A percentile compares a stretch with the other conserved stretches of the same genome.
Conservation (phyloP, 2,797 vertebrate genomes). For the Clarias platycephalus region DNA sequence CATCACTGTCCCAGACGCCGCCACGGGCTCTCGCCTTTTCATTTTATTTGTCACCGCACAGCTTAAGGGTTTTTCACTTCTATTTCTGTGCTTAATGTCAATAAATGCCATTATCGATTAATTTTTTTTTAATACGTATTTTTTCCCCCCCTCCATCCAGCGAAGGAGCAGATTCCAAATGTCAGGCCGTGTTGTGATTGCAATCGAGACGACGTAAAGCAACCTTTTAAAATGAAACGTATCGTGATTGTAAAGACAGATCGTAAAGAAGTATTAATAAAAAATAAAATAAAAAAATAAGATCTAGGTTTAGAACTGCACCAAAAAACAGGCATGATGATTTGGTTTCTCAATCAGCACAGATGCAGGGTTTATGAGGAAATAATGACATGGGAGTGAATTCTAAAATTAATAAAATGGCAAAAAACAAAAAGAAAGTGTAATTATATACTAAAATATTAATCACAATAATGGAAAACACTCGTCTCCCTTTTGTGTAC, state of each 20-base stretch:
- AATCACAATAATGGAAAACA: not conserved
- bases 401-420: not conserved
- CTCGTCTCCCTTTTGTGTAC: not conserved
- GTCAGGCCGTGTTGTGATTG: conserved; percentile 56
- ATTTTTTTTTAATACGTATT: conserved; percentile 51
- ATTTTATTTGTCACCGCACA: conserved; percentile 43
- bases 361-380: too few species aligned
- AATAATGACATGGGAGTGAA: not conserved
- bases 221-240: conserved; percentile 57
- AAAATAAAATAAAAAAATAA: not conserved
- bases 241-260: conserved; percentile 44
- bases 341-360: not conserved
- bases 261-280: too few species aligned
- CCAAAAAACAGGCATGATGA: not conserved
- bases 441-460: not conserved
- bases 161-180: conserved; percentile 53
- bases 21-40: conserved; percentile 21
- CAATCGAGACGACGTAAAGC: conserved; percentile 51
- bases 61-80: conserved; percentile 42
- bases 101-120: conserved; percentile 62
- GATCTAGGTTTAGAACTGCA: not conserved
- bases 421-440: not conserved
- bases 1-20: conserved; percentile 32
- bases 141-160: conserved; percentile 12
- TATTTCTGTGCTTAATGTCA: conserved; percentile 56